These are phyloP conservation scores for Ctenicera cuprea DNA, from an alignment of 2,888 invertebrate species.

Conservation along the genomic window DNA sequence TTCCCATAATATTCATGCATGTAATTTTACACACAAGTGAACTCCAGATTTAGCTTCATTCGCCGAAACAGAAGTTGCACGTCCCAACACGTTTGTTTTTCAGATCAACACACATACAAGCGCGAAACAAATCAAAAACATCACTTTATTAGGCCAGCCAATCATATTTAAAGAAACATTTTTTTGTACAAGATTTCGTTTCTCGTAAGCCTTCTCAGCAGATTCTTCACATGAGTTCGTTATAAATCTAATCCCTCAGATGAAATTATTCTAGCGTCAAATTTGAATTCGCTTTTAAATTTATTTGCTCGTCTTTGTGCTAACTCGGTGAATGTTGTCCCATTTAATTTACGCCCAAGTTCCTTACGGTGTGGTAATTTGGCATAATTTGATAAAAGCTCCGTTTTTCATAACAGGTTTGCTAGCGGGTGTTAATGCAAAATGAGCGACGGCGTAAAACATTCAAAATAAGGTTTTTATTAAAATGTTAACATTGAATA, in stretches of 20 bases:
- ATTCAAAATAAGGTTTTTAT: constrained; percentile 10
- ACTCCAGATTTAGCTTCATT: not conserved
- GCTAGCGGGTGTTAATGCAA: not conserved
- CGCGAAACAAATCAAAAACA: no score
- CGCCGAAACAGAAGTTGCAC: not conserved
- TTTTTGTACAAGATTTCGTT: no score
- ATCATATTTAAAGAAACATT: no score
- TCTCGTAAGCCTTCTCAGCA: no score
- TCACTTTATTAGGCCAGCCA: no score
- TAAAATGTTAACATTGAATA: constrained; percentile 9
- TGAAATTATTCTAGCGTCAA: no score
- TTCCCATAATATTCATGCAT: constrained; percentile 3
- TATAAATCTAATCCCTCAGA: no score
- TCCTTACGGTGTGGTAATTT: constrained; percentile 16
- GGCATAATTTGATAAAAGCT: constrained; percentile 19
- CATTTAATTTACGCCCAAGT: constrained; percentile 22
- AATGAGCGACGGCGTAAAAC: constrained; percentile 13
- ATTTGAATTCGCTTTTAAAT: constrained; percentile 1
- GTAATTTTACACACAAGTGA: constrained; percentile 16
- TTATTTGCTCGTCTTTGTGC: constrained; percentile 3
- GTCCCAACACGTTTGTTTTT: not conserved
- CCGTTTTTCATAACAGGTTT: constrained; percentile 15
- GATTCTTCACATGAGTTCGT: no score
- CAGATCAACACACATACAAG: not conserved
- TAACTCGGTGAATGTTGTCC: constrained; percentile 14